A percentile compares a stretch with the other conserved stretches of the same genome.
Evolutionary conservation across 2,888 invertebrate genomes (phyloP).

Genomic region (Coremacera marginata): DNA sequence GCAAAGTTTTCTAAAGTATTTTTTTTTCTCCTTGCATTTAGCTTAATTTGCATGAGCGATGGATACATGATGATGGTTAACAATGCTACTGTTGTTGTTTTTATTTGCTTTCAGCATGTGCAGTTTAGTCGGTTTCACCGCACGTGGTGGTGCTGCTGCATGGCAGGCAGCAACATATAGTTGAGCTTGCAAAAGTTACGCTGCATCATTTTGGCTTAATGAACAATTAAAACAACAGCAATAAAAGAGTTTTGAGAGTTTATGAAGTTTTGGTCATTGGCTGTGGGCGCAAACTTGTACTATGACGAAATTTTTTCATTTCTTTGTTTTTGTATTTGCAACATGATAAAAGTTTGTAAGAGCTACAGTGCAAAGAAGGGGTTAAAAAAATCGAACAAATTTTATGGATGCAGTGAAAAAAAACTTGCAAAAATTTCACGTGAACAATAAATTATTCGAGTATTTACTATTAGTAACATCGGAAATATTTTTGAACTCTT

Average conservation of each 20-base stretch:
- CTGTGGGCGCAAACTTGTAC: too few relatives aligned
- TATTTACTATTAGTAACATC: too few relatives aligned
- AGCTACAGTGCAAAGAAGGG: too few relatives aligned
- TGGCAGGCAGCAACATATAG: background rate
- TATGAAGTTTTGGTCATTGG: too few relatives aligned
- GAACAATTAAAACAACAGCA: slow-evolving; percentile 20
- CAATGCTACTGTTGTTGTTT: background rate
- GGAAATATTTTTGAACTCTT: too few relatives aligned
- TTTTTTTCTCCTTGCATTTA: slow-evolving; percentile 2
- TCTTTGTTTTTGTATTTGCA: too few relatives aligned
- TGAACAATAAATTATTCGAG: too few relatives aligned
- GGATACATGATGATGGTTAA: background rate
- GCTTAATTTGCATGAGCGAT: slow-evolving; percentile 27
- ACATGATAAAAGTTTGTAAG: too few relatives aligned
- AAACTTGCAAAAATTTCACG: too few relatives aligned
- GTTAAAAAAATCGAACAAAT: too few relatives aligned
- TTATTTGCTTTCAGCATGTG: background rate
- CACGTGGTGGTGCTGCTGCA: background rate
- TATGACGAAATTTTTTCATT: too few relatives aligned
- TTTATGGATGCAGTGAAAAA: too few relatives aligned
- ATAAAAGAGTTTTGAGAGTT: background rate
- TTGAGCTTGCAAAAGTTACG: background rate
- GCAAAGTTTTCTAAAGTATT: slow-evolving; percentile 6
- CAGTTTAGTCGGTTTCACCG: background rate
- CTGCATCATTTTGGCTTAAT: slow-evolving; percentile 2